Conservation (phyloP, 2,888 invertebrate genomes). For the Synergus japonicus region DNA sequence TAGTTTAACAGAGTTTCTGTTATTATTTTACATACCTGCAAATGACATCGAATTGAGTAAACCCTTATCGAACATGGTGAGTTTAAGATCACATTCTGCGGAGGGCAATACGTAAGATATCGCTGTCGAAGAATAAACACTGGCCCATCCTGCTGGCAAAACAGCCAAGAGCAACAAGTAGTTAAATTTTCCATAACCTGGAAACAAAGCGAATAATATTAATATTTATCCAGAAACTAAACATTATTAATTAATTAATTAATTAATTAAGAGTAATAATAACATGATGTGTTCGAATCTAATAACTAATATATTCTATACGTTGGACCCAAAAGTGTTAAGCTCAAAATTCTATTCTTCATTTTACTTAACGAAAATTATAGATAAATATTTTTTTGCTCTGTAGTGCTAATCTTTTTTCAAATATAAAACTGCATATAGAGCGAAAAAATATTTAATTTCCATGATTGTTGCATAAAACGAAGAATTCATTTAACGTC, state of each 20-base stretch:
- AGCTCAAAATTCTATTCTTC: too few species aligned
- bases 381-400: too few species aligned
- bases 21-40: slow-evolving; percentile 74
- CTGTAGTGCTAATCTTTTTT: too few species aligned
- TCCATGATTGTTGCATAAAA: too few species aligned
- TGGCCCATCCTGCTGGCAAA: slow-evolving; percentile 79
- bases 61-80: slow-evolving; percentile 79
- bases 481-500: too few species aligned
- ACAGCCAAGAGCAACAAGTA: slow-evolving; percentile 78
- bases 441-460: too few species aligned
- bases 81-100: slow-evolving; percentile 79
- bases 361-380: too few species aligned
- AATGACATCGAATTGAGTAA: slow-evolving; percentile 80
- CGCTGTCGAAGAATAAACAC: slow-evolving; percentile 80
- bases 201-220: neutral
- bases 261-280: neutral
- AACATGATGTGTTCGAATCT: neutral
- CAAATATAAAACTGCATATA: too few species aligned
- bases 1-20: neutral
- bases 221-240: neutral
- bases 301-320: too few species aligned
- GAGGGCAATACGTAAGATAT: slow-evolving; percentile 80
- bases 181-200: slow-evolving; percentile 80
- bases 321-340: too few species aligned
- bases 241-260: neutral